phyloP scores from a whole-genome alignment of 2,797 vertebrate species.

The Micromesistius poutassou region DNA sequence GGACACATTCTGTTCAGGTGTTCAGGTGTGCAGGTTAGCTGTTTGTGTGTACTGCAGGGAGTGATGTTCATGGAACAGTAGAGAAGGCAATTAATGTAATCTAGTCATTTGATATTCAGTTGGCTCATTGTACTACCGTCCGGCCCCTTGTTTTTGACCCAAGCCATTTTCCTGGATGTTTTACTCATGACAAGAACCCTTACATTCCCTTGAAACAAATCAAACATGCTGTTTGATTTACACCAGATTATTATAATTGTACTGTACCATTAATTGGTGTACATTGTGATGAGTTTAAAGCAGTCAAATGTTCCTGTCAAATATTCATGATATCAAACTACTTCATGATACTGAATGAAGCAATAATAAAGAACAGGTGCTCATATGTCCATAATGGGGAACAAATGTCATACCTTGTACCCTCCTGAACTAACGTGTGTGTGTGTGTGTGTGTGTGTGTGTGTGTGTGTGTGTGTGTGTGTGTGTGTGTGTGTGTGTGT shows the following conservation, averaged over 20 bases:
- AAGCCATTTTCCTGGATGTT: background rate
- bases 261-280: background rate
- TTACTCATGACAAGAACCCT: background rate
- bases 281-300: background rate
- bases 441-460: conserved; percentile 15
- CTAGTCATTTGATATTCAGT: background rate
- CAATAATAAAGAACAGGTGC: background rate
- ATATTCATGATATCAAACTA: background rate
- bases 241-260: background rate
- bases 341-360: background rate
- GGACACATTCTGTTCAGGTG: background rate
- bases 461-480: conserved; percentile 39
- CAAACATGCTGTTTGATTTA: background rate
- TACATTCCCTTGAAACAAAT: background rate
- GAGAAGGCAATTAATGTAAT: background rate
- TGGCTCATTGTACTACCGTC: background rate
- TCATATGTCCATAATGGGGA: background rate
- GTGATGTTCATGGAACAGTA: background rate
- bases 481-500: conserved; percentile 16
- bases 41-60: background rate
- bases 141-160: background rate
- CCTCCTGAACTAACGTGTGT: conserved; percentile 3
- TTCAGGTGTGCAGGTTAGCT: no score
- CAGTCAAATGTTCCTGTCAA: background rate
- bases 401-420: background rate